phyloP scores from a whole-genome alignment of 2,888 invertebrate genomes.

The Luperina nickerlii region DNA sequence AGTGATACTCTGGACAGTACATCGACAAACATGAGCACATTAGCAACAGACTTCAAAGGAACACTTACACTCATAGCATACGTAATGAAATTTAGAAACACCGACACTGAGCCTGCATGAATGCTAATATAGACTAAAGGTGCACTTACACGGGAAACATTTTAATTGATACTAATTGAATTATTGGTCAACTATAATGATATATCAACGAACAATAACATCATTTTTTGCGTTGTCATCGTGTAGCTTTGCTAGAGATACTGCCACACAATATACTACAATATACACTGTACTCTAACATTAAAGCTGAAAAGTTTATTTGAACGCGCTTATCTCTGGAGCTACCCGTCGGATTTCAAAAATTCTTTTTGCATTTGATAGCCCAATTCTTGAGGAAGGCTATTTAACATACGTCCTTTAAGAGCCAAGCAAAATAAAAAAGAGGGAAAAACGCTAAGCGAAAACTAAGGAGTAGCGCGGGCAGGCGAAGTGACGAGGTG shows the following conservation, averaged over 20 bases:
- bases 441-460: no score
- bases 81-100: constrained; percentile 62
- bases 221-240: neutral
- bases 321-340: neutral
- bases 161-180: neutral
- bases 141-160: neutral
- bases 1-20: constrained; percentile 16
- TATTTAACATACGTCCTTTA: neutral
- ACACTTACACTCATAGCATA: constrained; percentile 37
- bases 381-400: neutral
- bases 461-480: neutral
- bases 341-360: neutral
- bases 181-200: neutral
- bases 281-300: no score
- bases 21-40: constrained; percentile 39
- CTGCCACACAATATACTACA: no score
- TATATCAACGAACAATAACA: neutral
- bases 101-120: constrained; percentile 29
- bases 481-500: neutral
- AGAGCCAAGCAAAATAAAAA: neutral
- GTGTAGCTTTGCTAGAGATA: neutral
- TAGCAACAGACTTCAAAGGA: constrained; percentile 58
- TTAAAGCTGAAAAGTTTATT: neutral
- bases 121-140: constrained; percentile 45
- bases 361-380: neutral